phyloP scores from a whole-genome alignment of 2,113 vertebrate species.

The Cynocephalus volans region DNA sequence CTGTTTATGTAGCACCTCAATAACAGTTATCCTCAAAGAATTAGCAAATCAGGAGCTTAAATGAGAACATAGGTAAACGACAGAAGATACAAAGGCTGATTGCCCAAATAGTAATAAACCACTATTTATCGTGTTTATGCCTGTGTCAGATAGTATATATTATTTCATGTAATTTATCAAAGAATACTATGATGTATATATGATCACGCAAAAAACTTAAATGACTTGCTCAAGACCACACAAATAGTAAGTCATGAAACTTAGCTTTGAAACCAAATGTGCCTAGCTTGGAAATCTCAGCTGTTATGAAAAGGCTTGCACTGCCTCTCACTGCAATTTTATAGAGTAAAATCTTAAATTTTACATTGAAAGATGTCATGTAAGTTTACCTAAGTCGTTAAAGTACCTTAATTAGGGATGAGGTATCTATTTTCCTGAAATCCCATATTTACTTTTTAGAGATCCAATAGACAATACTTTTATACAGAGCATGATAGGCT shows the following conservation, averaged over 20 bases:
- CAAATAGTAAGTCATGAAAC: not conserved
- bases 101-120: not conserved
- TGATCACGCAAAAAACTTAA: not conserved
- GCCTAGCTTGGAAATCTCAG: not conserved
- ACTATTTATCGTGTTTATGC: not conserved
- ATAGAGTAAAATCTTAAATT: slow-evolving; percentile 40
- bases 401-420: not conserved
- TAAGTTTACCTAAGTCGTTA: not conserved
- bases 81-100: not conserved
- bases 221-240: slow-evolving; percentile 15
- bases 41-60: not conserved
- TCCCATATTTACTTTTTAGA: slow-evolving; percentile 32
- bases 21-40: not conserved
- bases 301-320: not conserved
- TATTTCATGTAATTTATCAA: not conserved
- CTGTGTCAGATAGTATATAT: not conserved
- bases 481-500: not conserved
- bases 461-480: not conserved
- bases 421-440: not conserved
- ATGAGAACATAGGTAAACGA: slow-evolving; percentile 41
- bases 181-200: not conserved
- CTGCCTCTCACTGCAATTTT: not conserved
- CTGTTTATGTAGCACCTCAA: not conserved
- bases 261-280: not conserved
- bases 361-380: slow-evolving; percentile 32